phyloP scores from a whole-genome alignment of 2,888 invertebrate species.

The Polydrusus cervinus region DNA sequence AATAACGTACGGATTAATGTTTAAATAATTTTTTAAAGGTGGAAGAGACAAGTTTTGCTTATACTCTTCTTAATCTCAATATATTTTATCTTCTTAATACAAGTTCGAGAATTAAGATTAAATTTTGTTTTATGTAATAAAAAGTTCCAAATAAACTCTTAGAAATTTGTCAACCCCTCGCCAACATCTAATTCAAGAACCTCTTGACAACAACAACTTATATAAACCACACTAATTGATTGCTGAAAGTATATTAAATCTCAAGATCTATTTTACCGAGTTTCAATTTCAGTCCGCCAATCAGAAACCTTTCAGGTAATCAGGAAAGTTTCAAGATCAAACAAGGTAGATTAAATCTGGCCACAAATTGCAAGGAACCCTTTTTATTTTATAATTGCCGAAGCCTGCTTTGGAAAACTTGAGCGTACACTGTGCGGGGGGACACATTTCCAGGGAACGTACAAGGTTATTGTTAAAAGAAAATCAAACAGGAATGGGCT shows the following conservation, averaged over 20 bases:
- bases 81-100: too few species aligned
- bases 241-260: constrained; percentile 65
- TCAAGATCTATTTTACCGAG: constrained; percentile 62
- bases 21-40: too few species aligned
- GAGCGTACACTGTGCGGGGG: background rate
- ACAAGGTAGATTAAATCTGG: constrained; percentile 66
- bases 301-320: constrained; percentile 69
- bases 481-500: too few species aligned
- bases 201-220: constrained; percentile 59
- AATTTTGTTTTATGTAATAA: background rate
- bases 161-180: constrained; percentile 43
- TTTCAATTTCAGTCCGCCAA: constrained; percentile 67
- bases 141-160: constrained; percentile 31
- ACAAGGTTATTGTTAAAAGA: too few species aligned
- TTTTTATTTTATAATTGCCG: constrained; percentile 68
- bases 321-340: constrained; percentile 66
- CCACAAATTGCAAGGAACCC: constrained; percentile 64
- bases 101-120: background rate
- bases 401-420: constrained; percentile 60
- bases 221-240: constrained; percentile 63
- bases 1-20: too few species aligned
- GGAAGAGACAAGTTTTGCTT: too few species aligned
- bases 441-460: constrained; percentile 20
- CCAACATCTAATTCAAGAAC: constrained; percentile 31
- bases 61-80: too few species aligned